Base-by-base conservation (phyloP, 2,888 invertebrate species). In the Drosophila anomalipes region DNA sequence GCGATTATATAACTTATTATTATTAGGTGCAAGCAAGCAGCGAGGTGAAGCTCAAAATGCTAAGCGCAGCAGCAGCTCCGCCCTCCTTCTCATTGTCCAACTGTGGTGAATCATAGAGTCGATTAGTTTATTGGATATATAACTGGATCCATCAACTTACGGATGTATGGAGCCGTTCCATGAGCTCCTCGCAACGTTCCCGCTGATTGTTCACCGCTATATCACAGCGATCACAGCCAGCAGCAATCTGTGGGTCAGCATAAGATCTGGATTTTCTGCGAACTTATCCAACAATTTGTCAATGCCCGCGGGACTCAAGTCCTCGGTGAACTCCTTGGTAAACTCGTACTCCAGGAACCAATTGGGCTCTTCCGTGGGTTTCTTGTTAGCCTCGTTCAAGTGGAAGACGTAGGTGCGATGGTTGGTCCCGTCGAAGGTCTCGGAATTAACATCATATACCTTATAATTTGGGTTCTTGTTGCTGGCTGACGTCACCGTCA, bases 401-500 rank as follows among this genome's bases (percentile, higher is more conserved):
- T 97, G 96, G 91, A 96, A 96, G 19, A 95, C 95, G 94, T 95
- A 97, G 62, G 95, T 96, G 4, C 95, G 94, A 71, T 95, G 95
- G 88, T 96, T 95, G 44, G 94, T 91, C 0, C 97, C 95, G 12
- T 75, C 75, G 93, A 95, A 95, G 41, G 94, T 94, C 16, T 93
- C 92, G 0, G 95, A 93, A 86, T 97, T 95, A 10, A 97, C 94
- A 9, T 95, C 94, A 85, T 96, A 97, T 35, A 97, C 94, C 86
- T 97, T 95, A 89, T 97, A 98, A 84, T 97, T 97, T 5, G 97
- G 96, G 93, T 97, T 98, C 75, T 97, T 95, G 88, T 95, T 93
- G 0, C 95, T 93, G 86, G 95, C 97, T 0, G 96, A 94, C 0
- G 98, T 97, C 14, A 97, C 93, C 78, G 97, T n/a, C 96, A 5